These are phyloP conservation scores for Phytoseiulus persimilis DNA, from an alignment of 2,888 invertebrate species.

Conservation along the genomic window DNA sequence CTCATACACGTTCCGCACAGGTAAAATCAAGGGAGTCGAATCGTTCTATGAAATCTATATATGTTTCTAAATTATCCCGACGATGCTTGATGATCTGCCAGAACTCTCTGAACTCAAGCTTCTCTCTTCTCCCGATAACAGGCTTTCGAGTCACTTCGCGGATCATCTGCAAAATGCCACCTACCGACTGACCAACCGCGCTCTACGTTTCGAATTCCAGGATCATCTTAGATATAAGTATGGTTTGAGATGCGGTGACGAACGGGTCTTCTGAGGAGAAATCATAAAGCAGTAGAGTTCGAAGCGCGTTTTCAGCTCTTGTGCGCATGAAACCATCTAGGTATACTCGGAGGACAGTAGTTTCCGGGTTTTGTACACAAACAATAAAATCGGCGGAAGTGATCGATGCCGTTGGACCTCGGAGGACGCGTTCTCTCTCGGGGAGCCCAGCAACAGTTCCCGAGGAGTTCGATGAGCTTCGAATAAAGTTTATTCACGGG, in stretches of 20 bases:
- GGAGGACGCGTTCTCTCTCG: too few relatives aligned
- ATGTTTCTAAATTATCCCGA: too few relatives aligned
- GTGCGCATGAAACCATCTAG: too few relatives aligned
- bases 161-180: constrained; percentile 33
- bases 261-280: background rate
- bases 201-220: constrained; percentile 17
- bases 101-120: background rate
- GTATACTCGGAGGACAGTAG: too few relatives aligned
- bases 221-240: constrained; percentile 12
- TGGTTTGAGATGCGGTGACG: background rate
- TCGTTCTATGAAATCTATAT: background rate
- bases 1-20: constrained; percentile 46
- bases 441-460: too few relatives aligned
- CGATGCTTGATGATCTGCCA: background rate
- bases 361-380: too few relatives aligned
- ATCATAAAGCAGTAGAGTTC: too few relatives aligned
- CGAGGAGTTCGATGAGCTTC: too few relatives aligned
- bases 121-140: background rate
- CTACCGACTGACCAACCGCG: background rate
- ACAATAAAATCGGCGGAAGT: too few relatives aligned
- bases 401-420: too few relatives aligned
- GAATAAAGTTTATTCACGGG: background rate
- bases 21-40: background rate
- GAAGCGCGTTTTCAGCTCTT: too few relatives aligned
- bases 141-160: constrained; percentile 18